Evolutionary conservation across 2,113 vertebrate genomes (phyloP).

Genomic region (Cyanoliseus patagonus): DNA sequence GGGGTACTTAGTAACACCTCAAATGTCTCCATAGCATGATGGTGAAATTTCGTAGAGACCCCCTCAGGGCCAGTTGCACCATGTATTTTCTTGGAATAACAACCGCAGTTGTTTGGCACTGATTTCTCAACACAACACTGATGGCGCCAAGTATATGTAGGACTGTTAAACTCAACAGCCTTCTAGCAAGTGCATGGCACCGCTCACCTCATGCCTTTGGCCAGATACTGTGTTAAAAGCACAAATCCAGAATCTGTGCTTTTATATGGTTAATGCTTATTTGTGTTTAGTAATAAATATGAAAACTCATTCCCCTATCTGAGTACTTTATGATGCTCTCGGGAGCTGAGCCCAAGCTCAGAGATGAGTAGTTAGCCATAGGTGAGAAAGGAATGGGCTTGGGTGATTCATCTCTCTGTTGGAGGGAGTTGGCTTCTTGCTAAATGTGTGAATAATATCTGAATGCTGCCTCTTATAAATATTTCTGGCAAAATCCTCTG

Average conservation of each 20-base stretch:
- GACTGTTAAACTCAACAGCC: neutral
- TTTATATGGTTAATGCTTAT: neutral
- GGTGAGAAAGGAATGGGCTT: neutral
- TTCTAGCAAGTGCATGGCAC: rapidly evolving
- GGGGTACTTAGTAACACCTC: neutral
- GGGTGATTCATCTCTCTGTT: neutral
- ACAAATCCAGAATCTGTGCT: neutral
- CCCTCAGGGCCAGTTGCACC: neutral
- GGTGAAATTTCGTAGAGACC: neutral
- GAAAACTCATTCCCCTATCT: neutral
- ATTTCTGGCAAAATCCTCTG: neutral
- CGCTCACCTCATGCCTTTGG: rapidly evolving
- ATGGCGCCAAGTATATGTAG: neutral
- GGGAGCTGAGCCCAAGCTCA: neutral
- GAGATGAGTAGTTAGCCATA: neutral
- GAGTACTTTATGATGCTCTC: neutral
- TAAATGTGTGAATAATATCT: neutral
- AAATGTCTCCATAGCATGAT: neutral
- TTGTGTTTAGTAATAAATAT: neutral
- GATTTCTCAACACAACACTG: neutral
- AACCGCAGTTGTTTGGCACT: neutral
- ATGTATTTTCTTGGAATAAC: neutral
- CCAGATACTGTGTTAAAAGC: neutral
- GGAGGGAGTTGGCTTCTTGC: neutral
- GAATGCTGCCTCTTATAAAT: neutral